Base-by-base conservation (phyloP, 2,113 vertebrate species). In the Oenanthe melanoleuca region DNA sequence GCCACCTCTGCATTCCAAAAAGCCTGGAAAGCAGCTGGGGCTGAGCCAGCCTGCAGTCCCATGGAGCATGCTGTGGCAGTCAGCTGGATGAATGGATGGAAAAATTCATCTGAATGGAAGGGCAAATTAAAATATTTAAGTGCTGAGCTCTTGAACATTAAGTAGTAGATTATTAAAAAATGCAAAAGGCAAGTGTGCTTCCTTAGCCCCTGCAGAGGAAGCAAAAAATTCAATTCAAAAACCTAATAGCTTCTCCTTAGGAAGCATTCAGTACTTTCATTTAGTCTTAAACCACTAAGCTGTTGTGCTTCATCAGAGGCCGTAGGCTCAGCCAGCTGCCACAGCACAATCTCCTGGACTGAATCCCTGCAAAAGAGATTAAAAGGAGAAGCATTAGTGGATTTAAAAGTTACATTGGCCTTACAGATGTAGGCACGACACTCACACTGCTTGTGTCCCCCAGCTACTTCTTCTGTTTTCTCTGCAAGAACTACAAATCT, bases 231-330 rank as follows among this genome's bases (percentile, higher is more conserved):
- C 5, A 50, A 18, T 92, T 84, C 49, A 77, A 72, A 59, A 92
- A 18, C 47, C 82, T 88, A 95, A 72, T 73, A 74, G 65, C 52
- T 86, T 57, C 52, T 86, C 70, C 31, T 47, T 84, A 78, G 66
- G 65, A 90, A 92, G n/a, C 66, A 72, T 88, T 86, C 70, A 90
- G 5, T 86, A 52, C 77, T 94, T 94, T 78, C 24, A 63, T 94
- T 95, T 89, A 92, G 44, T 81, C 73, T 82, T 88, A 82, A 90
- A 79, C 91, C 64, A 40, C 69, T 95, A 91, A 89, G 89, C 90
- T 82, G 52, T 67, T 90, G 78, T 57, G 57, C 75, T 94, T 93
- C 86, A 83, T 89, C 81, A 70, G 79, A 89, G 80, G 49, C 60
- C 23, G 5, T 83, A 14, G 83, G 69, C 77, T 95, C 55, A 87